Base-by-base conservation (phyloP, 2,888 invertebrate genomes). In the Dasypolia templi region DNA sequence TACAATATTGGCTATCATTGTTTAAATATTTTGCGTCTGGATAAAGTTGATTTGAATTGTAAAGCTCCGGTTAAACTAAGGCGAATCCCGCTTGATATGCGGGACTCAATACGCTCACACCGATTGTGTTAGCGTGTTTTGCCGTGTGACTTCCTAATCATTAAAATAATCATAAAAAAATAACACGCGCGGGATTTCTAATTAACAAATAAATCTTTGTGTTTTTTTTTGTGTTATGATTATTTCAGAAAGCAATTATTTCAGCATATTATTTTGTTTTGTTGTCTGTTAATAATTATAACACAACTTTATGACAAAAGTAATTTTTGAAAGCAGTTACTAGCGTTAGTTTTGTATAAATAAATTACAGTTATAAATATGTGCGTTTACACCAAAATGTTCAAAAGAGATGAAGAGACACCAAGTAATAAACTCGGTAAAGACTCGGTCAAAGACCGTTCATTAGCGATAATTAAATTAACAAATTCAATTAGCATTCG, bases 401-500 rank as follows among this genome's bases (percentile, higher is more conserved):
- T n/a, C 12, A 51, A 11, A 49, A 65, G 19, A 0, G n/a, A 26
- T 1, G 11, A 49, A 65, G 19, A 0, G n/a, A 26, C 2, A 55
- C 32, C 26, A 17, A 44, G 17, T 17, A 42, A 42, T 11, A 56
- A n/a, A 32, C 39, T 12, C 49, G 0, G 9, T 7, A 39, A 39
- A 39, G 7, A 9, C 0, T 64, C 42, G 12, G 1, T 26, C 42
- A 53, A 78, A 59, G 56, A 19, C 49, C 53, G 1, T 44, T 74
- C 51, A 73, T 70, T 42, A 42, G 19, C 69, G 6, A 53, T 61
- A 44, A 42, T 80, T 59, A 55, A 70, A 67, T 77, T 51, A 67
- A 65, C 55, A 51, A 80, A 67, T 77, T 64, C 66, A 82, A 80
- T 80, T 82, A 80, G 11, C 71, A 71, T 64, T n/a, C n/a, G n/a